Conservation (phyloP, 2,888 invertebrate species). For the Tyria jacobaeae region DNA sequence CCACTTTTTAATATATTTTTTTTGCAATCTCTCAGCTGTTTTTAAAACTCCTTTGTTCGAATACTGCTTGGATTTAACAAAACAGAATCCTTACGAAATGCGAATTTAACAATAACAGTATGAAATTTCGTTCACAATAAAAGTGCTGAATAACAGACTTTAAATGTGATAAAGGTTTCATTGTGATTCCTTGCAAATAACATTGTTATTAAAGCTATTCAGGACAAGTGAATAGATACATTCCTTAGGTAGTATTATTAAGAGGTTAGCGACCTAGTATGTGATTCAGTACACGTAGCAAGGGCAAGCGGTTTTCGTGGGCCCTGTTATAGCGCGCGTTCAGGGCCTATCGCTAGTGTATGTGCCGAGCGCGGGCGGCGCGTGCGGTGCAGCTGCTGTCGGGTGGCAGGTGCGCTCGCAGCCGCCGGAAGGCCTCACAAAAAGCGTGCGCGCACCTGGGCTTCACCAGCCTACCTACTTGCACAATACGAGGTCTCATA, state of each 20-base stretch:
- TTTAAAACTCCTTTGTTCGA: constrained; percentile 48
- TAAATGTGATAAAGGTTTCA: constrained; percentile 32
- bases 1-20: constrained; percentile 29
- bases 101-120: constrained; percentile 34
- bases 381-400: constrained; percentile 63
- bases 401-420: constrained; percentile 80
- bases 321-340: background rate
- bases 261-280: constrained; percentile 39
- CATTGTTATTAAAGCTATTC: constrained; percentile 40
- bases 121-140: constrained; percentile 32
- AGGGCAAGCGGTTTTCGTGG: constrained; percentile 19
- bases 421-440: constrained; percentile 84
- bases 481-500: constrained; percentile 73
- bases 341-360: constrained; percentile 22
- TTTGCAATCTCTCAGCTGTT: constrained; percentile 55
- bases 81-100: constrained; percentile 32
- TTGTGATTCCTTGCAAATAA: no score
- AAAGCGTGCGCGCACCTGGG: constrained; percentile 83
- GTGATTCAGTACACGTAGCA: constrained; percentile 21
- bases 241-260: constrained; percentile 20
- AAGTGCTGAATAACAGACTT: constrained; percentile 34
- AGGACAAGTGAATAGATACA: constrained; percentile 31
- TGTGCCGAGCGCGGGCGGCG: constrained; percentile 29
- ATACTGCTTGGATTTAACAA: constrained; percentile 36
- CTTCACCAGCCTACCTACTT: constrained; percentile 68